Evolutionary conservation across 2,113 vertebrate species (phyloP).

Genomic region (Sapayoa aenigma): DNA sequence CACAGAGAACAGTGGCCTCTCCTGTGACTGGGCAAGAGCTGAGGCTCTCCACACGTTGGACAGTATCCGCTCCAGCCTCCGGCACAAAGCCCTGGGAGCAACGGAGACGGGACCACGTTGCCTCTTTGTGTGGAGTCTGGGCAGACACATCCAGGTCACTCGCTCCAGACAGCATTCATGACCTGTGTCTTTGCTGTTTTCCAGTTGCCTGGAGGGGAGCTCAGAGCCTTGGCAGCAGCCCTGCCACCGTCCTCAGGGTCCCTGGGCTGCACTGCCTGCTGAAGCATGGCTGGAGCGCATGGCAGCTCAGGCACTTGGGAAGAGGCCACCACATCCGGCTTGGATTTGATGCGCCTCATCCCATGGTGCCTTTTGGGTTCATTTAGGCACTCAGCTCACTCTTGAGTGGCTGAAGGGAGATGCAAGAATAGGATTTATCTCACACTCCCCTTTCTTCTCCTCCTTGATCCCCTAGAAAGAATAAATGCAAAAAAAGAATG

Average conservation of each 20-base stretch:
- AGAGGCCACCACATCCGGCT: neutral
- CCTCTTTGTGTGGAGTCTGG: constrained; percentile 24
- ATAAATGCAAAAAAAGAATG: neutral
- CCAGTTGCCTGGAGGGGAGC: neutral
- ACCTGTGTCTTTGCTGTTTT: neutral
- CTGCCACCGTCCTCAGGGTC: neutral
- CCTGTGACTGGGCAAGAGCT: neutral
- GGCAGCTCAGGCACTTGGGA: constrained; percentile 36
- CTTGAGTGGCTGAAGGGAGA: neutral
- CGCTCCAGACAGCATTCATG: constrained; percentile 31
- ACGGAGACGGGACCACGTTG: neutral
- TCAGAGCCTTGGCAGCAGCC: neutral
- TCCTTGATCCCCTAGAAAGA: neutral
- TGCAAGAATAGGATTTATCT: neutral
- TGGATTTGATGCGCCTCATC: neutral
- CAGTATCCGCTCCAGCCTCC: neutral
- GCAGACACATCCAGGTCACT: constrained; percentile 48
- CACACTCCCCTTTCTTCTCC: neutral
- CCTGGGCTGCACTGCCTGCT: neutral
- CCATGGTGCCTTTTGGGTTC: neutral
- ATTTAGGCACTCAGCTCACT: neutral
- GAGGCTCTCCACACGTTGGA: neutral
- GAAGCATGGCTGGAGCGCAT: constrained; percentile 7
- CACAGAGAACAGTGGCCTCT: neutral
- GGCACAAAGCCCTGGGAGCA: neutral